phyloP scores from a whole-genome alignment of 1,140 invertebrate genomes.

The Telenomus remus region DNA sequence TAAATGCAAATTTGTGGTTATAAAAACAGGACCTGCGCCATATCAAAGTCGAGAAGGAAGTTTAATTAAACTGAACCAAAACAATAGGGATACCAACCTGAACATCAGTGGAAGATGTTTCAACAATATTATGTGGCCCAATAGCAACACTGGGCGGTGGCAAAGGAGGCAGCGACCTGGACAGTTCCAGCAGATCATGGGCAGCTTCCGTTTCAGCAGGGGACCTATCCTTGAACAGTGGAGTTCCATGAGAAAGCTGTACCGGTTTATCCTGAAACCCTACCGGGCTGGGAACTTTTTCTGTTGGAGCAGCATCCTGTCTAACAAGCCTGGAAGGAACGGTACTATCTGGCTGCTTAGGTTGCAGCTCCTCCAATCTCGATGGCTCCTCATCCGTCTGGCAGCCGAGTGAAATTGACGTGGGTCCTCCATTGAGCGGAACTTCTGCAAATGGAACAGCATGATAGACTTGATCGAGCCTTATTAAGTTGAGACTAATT shows the following conservation, averaged over 20 bases:
- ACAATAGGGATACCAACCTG: too few relatives aligned
- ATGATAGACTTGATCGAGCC: background rate
- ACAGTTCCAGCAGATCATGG: conserved; percentile 88
- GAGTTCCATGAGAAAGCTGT: conserved; percentile 37
- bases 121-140: conserved; percentile 72
- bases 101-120: conserved; percentile 71
- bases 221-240: conserved; percentile 79
- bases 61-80: too few relatives aligned
- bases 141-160: conserved; percentile 79
- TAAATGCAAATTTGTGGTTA: too few relatives aligned
- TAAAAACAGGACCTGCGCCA: too few relatives aligned
- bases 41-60: too few relatives aligned
- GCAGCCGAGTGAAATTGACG: background rate
- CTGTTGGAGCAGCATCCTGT: background rate
- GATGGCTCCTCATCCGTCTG: too few relatives aligned
- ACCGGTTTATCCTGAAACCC: conserved; percentile 9
- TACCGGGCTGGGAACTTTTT: background rate
- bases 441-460: background rate
- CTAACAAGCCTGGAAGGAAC: too few relatives aligned
- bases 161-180: conserved; percentile 85
- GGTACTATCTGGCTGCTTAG: too few relatives aligned
- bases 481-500: background rate
- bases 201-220: conserved; percentile 89
- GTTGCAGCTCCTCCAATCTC: too few relatives aligned
- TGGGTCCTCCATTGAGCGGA: background rate